These are phyloP conservation scores for Halichoerus grypus DNA, from an alignment of 2,113 vertebrate species.

Conservation along the genomic window DNA sequence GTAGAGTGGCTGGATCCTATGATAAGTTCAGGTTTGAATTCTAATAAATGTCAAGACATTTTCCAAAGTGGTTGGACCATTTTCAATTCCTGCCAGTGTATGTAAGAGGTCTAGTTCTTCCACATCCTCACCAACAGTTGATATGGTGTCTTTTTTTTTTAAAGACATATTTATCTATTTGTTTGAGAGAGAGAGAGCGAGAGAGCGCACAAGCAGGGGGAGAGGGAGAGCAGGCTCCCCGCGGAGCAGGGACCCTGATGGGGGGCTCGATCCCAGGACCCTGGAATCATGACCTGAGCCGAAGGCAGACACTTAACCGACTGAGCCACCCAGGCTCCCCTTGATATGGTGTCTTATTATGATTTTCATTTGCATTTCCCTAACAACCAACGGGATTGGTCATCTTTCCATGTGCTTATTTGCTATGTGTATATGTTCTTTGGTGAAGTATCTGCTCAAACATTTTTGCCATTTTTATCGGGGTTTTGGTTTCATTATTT, in stretches of 20 bases:
- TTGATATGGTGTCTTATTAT: neutral
- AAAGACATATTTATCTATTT: too few relatives aligned
- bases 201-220: too few relatives aligned
- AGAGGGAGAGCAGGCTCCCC: too few relatives aligned
- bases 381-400: neutral
- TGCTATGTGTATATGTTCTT: neutral
- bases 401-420: neutral
- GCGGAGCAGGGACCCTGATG: too few relatives aligned
- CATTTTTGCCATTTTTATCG: neutral
- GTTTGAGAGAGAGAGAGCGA: too few relatives aligned
- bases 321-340: too few relatives aligned
- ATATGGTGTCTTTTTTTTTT: neutral
- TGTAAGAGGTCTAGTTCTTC: neutral
- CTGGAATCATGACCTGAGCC: too few relatives aligned
- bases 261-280: too few relatives aligned
- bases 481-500: constrained; percentile 17
- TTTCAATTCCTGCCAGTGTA: neutral
- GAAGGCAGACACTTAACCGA: too few relatives aligned
- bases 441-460: neutral
- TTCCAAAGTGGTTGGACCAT: neutral
- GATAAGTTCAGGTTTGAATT: neutral
- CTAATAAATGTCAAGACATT: constrained; percentile 1
- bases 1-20: neutral
- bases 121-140: neutral
- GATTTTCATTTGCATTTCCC: neutral